Percentiles rank a stretch among this genome's conserved stretches.
These are phyloP conservation scores for Fregetta grallaria DNA, from an alignment of 2,113 vertebrate species.

Conservation along the genomic window DNA sequence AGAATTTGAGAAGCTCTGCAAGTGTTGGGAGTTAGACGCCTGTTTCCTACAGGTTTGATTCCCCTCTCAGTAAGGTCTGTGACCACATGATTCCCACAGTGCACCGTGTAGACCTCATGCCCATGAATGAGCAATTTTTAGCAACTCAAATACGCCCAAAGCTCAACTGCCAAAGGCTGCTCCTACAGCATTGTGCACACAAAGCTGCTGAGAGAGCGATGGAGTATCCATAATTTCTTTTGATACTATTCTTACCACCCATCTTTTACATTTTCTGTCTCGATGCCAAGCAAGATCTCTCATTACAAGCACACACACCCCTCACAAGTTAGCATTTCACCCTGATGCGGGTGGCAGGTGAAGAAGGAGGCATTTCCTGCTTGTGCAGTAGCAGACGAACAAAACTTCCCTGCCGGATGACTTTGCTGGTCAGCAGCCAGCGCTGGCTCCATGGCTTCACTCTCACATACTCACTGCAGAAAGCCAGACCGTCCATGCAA, in stretches of 20 bases:
- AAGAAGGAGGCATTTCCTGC: not conserved
- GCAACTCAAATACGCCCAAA: not conserved
- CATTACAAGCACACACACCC: not conserved
- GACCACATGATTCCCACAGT: fast-evolving
- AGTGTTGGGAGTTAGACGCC: fast-evolving
- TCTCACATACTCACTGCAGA: not conserved
- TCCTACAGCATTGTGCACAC: not conserved
- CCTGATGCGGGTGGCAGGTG: not conserved
- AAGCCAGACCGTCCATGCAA: not conserved
- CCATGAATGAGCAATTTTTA: not conserved
- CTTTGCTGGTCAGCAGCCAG: not conserved
- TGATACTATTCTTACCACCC: not conserved
- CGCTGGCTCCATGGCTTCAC: not conserved
- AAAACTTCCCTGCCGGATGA: not conserved
- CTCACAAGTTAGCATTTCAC: not conserved
- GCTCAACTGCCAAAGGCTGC: not conserved
- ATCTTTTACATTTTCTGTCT: not conserved
- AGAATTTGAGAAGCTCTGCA: not conserved
- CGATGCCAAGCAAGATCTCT: not conserved
- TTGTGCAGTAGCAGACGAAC: not conserved
- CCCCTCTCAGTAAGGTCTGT: not conserved
- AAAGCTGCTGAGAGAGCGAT: not conserved
- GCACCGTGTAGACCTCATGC: not conserved
- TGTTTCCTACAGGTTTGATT: not conserved
- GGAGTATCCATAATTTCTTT: not conserved